These are phyloP conservation scores for Phalacrocorax brasilianus DNA, from an alignment of 2,113 vertebrate species.

Conservation along the genomic window DNA sequence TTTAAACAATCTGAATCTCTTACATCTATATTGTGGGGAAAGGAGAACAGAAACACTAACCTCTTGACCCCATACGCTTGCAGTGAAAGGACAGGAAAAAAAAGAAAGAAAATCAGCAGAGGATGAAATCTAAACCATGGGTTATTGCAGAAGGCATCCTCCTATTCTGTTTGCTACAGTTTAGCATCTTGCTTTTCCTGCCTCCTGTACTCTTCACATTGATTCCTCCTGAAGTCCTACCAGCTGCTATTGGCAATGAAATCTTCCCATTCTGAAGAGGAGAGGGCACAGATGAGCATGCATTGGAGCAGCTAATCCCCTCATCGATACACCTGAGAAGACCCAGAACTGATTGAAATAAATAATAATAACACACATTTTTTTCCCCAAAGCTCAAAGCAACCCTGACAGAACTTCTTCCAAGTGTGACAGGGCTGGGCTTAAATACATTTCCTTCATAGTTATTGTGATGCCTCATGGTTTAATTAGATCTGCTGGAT, in stretches of 20 bases:
- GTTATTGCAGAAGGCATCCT: background rate
- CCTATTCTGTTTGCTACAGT: background rate
- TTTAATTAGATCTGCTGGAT: constrained; percentile 48
- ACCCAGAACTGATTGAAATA: background rate
- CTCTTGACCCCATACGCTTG: background rate
- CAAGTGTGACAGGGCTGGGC: background rate
- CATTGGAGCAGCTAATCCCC: background rate
- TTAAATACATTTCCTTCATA: background rate
- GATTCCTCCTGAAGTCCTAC: background rate
- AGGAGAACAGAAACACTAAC: background rate
- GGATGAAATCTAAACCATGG: background rate
- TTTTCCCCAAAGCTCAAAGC: background rate
- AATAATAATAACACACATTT: background rate
- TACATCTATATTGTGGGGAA: background rate
- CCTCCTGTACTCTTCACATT: background rate
- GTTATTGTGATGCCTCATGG: background rate
- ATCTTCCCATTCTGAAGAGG: background rate
- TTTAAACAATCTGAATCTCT: background rate
- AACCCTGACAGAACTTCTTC: background rate
- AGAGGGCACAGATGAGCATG: background rate
- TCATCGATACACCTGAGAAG: background rate
- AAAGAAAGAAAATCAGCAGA: background rate
- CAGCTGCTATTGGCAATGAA: background rate
- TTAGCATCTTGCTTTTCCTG: background rate
- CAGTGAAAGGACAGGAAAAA: background rate